Conservation (phyloP, 2,797 vertebrate species). For the Sebastes minor region DNA sequence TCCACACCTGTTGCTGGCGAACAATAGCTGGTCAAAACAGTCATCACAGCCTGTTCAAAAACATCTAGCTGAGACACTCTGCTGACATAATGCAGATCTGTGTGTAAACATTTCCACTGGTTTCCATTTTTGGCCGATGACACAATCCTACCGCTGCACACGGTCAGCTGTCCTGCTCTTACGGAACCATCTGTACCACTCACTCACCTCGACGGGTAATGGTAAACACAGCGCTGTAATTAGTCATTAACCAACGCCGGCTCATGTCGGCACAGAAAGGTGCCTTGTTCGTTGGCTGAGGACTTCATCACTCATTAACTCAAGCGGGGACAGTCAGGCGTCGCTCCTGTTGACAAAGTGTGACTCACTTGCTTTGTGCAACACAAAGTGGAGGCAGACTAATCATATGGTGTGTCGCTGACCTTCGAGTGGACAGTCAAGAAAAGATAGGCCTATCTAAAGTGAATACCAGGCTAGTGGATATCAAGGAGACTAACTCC, state of each 20-base stretch:
- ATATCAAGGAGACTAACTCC: constrained; percentile 8
- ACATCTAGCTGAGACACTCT: constrained; percentile 31
- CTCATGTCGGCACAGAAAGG: constrained; percentile 55
- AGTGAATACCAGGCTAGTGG: constrained; percentile 25
- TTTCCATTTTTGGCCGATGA: constrained; percentile 60
- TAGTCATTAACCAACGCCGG: constrained; percentile 72
- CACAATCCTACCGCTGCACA: constrained; percentile 42
- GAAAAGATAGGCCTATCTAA: constrained; percentile 47
- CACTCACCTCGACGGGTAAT: constrained; percentile 65
- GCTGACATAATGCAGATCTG: constrained; percentile 40
- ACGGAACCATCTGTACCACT: constrained; percentile 36
- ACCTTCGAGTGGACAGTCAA: constrained; percentile 59
- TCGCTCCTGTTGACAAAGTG: constrained; percentile 72
- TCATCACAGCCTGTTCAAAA: constrained; percentile 27
- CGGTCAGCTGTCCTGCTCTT: constrained; percentile 39
- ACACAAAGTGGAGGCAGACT: constrained; percentile 54
- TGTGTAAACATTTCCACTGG: constrained; percentile 66
- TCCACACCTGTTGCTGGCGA: constrained; percentile 68
- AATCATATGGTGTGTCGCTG: constrained; percentile 48
- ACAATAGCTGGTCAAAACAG: constrained; percentile 55
- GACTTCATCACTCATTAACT: constrained; percentile 81
- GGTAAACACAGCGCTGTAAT: constrained; percentile 62
- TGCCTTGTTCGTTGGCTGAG: constrained; percentile 64
- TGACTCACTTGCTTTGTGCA: constrained; percentile 73
- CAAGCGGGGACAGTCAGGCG: constrained; percentile 59